These are phyloP conservation scores for Eupithecia abbreviata DNA, from an alignment of 2,888 invertebrate species.

Conservation along the genomic window DNA sequence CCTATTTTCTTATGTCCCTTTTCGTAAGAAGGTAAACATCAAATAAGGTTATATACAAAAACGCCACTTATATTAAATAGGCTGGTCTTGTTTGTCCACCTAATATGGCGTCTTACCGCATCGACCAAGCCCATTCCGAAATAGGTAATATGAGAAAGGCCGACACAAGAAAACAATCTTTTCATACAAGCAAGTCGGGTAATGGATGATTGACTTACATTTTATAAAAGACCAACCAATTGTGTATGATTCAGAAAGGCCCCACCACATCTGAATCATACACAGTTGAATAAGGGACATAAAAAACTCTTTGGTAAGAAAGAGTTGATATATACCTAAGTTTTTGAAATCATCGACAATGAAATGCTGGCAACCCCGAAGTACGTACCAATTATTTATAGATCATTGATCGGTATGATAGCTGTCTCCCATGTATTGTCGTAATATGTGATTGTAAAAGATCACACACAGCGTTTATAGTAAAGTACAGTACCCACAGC, in stretches of 20 bases:
- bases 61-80: slow-evolving; percentile 25
- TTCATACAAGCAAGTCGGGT: background rate
- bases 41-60: slow-evolving; percentile 10
- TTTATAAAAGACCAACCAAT: background rate
- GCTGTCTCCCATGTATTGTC: background rate
- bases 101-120: slow-evolving; percentile 31
- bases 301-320: background rate
- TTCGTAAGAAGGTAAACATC: background rate
- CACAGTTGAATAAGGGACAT: background rate
- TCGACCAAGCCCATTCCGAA: slow-evolving; percentile 29
- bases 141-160: slow-evolving; percentile 34
- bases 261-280: too few relatives aligned
- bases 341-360: background rate
- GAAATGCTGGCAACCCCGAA: background rate
- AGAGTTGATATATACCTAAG: background rate
- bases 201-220: background rate
- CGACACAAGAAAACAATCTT: slow-evolving; percentile 16
- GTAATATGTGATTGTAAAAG: background rate
- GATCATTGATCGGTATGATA: background rate
- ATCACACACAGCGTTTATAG: background rate
- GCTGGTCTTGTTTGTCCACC: slow-evolving; percentile 28
- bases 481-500: background rate
- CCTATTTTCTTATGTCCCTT: background rate
- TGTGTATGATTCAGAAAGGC: background rate
- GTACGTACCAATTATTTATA: too few relatives aligned